Percentiles rank a stretch among this genome's conserved stretches.
Conservation (phyloP, 2,113 vertebrate genomes). For the Cettia cetti region DNA sequence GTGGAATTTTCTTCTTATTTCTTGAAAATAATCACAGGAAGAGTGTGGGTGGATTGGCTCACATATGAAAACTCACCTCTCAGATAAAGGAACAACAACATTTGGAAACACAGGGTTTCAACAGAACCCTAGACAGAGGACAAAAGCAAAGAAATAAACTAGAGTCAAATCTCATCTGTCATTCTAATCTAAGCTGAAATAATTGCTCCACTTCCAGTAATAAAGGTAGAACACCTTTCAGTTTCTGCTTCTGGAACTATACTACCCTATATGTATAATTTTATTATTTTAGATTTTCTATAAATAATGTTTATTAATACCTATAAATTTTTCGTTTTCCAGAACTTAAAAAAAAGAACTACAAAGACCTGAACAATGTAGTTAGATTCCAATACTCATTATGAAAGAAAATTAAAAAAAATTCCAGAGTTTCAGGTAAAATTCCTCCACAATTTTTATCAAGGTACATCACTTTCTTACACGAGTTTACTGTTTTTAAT, state of each 20-base stretch:
- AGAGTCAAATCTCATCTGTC: neutral
- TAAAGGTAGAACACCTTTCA: neutral
- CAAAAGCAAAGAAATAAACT: neutral
- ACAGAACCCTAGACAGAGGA: neutral
- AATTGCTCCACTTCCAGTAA: neutral
- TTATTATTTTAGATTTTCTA: neutral
- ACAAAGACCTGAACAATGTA: neutral
- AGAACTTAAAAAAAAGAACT: neutral
- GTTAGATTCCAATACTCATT: neutral
- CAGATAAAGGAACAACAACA: neutral
- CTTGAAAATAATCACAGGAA: slow-evolving; percentile 42
- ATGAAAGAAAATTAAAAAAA: neutral
- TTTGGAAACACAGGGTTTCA: neutral
- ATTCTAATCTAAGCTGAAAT: neutral
- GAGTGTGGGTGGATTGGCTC: neutral
- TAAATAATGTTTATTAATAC: neutral
- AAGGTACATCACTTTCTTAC: neutral
- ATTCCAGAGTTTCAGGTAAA: neutral
- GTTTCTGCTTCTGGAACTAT: neutral
- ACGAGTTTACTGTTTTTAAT: neutral
- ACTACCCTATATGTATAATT: neutral
- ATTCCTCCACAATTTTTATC: neutral
- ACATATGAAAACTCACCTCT: neutral
- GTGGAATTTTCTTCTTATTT: slow-evolving; percentile 21
- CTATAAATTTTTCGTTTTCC: neutral